Evolutionary conservation across 2,888 invertebrate genomes (phyloP).

Genomic region (Penaeus monodon): DNA sequence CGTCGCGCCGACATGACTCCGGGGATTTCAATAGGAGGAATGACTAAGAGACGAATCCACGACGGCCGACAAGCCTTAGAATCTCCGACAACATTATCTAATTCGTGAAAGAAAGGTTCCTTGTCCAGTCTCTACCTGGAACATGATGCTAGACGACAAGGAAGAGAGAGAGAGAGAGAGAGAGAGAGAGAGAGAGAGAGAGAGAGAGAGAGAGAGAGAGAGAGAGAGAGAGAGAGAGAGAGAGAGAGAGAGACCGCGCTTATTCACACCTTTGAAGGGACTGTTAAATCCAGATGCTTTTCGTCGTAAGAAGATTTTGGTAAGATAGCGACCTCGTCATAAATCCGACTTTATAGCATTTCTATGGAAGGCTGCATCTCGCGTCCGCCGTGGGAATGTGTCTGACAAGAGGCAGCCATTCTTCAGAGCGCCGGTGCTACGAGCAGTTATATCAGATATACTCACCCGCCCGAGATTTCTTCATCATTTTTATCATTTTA

Average conservation of each 20-base stretch:
- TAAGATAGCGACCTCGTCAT: too few species aligned
- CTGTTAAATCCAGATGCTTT: too few species aligned
- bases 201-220: too few species aligned
- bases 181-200: too few species aligned
- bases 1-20: constrained; percentile 39
- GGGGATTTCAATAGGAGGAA: constrained; percentile 51
- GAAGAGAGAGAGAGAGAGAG: too few species aligned
- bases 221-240: too few species aligned
- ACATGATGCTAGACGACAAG: too few species aligned
- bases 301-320: too few species aligned
- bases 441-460: constrained; percentile 10
- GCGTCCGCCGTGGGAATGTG: neutral
- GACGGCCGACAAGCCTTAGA: constrained; percentile 5
- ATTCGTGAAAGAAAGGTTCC: neutral
- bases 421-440: neutral
- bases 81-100: constrained; percentile 22
- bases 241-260: too few species aligned
- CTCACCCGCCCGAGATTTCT: constrained; percentile 14
- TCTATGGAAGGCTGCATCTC: neutral
- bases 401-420: constrained; percentile 1
- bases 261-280: too few species aligned
- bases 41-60: constrained; percentile 46
- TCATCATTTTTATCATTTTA: constrained; percentile 28
- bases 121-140: neutral
- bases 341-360: neutral